A percentile compares a stretch with the other conserved stretches of the same genome.
Conservation (phyloP, 2,113 vertebrate genomes). For the Dolichallabes microphthalmus region DNA sequence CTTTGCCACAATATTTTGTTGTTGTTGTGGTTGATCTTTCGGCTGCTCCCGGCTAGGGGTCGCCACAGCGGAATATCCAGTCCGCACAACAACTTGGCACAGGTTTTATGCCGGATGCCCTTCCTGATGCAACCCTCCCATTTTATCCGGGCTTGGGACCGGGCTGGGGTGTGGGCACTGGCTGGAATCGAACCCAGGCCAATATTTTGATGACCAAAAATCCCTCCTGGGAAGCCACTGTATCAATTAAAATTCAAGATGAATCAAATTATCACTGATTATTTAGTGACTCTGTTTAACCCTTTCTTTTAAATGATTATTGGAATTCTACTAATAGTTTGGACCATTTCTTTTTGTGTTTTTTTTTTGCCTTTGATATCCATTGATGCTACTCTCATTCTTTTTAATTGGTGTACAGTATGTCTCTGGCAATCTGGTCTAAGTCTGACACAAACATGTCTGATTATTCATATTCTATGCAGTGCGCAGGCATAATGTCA, state of each 20-base stretch:
- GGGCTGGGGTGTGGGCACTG: too few species aligned
- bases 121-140: too few species aligned
- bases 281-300: neutral
- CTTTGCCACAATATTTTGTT: too few species aligned
- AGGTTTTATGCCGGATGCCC: too few species aligned
- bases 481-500: neutral
- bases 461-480: constrained; percentile 1
- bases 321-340: neutral
- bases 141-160: too few species aligned
- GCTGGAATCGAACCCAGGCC: too few species aligned
- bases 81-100: too few species aligned
- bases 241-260: neutral
- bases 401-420: neutral
- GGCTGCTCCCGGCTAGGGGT: too few species aligned
- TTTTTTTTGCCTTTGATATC: neutral
- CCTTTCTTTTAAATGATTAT: neutral
- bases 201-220: too few species aligned
- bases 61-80: too few species aligned
- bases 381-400: neutral
- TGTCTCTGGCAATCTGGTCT: neutral
- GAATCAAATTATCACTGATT: neutral
- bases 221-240: neutral
- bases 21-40: too few species aligned
- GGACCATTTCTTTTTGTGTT: neutral
- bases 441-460: neutral